Evolutionary conservation across 2,888 invertebrate species (phyloP), one percentile per base, ranked within the genome.

Genomic region (Polydrusus pterygomalis): DNA sequence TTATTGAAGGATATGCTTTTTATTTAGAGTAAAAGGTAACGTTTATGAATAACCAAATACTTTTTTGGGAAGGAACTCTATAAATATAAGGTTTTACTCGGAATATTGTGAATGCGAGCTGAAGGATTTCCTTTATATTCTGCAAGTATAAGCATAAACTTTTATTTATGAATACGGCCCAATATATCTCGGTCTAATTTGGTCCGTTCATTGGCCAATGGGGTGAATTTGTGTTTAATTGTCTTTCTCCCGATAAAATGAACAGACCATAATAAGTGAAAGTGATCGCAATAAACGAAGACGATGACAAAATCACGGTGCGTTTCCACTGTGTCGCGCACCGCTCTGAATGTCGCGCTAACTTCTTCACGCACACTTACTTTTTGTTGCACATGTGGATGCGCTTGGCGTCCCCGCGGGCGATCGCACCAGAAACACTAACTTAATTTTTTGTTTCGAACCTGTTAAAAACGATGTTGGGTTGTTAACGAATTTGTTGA

Each of bases 271-370:
- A 63, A 17, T n/a, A 34, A 67, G 67, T 67, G 67, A 67, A 67
- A 67, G 67, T 67, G 51, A 67, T 49, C 51, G 18, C 64, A 38
- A 20, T 34, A 11, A 45, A 8, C 43, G 45, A 49, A 25, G 64
- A 64, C 49, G 64, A 64, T 64, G 64, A 47, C 64, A 64, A 64
- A 64, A 20, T 25, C 58, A 58, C 6, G 7, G 54, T 25, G 63
- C 43, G 63, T 43, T 63, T 43, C 63, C 20, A 63, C 9, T 47
- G 18, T 69, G 58, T 25, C 54, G 56, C 56, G 68, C 49, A 67
- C 58, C 58, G 65, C 72, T 65, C 72, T 72, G 43, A 47, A 74
- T 68, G 73, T 74, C 73, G 65, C 68, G 20, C 68, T 58, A 60
- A 72, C 67, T 60, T 18, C 49, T 67, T 74, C 73, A 74, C 68